phyloP scores from a whole-genome alignment of 2,113 vertebrate species.

The Dinomys branickii region DNA sequence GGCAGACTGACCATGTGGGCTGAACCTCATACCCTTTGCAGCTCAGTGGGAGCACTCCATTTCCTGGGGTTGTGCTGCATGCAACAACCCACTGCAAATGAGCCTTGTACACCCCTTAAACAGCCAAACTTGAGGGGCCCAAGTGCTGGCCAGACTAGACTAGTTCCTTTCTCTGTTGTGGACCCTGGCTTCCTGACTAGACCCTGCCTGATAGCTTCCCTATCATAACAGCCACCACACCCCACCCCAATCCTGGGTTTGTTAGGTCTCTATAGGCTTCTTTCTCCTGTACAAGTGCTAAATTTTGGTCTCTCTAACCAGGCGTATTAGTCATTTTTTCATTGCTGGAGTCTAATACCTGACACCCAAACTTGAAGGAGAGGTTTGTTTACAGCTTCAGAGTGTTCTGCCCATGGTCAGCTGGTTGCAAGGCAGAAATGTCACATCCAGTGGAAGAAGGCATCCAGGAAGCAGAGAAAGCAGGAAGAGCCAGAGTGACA shows the following conservation, averaged over 20 bases:
- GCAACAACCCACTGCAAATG: background rate
- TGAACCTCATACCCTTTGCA: background rate
- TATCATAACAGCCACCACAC: background rate
- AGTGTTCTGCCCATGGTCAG: background rate
- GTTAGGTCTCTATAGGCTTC: background rate
- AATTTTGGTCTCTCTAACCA: background rate
- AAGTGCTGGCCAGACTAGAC: background rate
- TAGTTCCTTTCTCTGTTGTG: background rate
- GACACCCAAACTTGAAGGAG: background rate
- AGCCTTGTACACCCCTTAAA: too few relatives aligned
- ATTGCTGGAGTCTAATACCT: background rate
- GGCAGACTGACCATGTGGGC: background rate
- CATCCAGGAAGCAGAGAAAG: background rate
- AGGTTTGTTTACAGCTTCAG: background rate
- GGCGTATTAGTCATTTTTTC: background rate
- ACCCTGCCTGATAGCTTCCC: background rate
- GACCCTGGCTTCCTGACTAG: background rate
- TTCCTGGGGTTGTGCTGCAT: background rate
- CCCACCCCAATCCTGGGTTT: rapidly evolving
- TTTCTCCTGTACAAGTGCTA: background rate
- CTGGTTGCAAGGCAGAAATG: too few relatives aligned
- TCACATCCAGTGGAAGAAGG: background rate
- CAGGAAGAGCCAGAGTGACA: background rate
- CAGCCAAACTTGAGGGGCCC: rapidly evolving
- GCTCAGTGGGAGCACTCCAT: background rate